These are phyloP conservation scores for Mylabris sibirica DNA, from an alignment of 2,888 invertebrate genomes.

Conservation along the genomic window DNA sequence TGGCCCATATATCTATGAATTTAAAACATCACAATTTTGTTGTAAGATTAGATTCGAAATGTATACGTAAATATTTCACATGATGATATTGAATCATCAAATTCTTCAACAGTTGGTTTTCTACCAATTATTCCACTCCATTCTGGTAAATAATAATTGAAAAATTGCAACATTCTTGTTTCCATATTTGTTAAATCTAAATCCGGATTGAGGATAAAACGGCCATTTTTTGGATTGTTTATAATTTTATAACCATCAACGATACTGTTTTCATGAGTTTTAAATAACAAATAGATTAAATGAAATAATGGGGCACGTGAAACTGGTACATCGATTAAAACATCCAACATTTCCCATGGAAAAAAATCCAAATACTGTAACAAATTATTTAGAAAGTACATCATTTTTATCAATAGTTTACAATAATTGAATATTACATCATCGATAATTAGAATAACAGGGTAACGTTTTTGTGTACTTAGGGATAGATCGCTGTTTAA, in stretches of 20 bases:
- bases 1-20: conserved; percentile 73
- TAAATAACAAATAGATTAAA: conserved; percentile 70
- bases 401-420: background rate
- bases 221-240: conserved; percentile 61
- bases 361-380: conserved; percentile 74
- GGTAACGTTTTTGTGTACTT: conserved; percentile 64
- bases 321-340: conserved; percentile 72
- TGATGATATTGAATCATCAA: conserved; percentile 62
- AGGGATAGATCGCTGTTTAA: conserved; percentile 59
- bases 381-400: conserved; percentile 21
- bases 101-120: conserved; percentile 64
- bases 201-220: conserved; percentile 77
- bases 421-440: conserved; percentile 64
- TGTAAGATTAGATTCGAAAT: too few species aligned
- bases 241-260: conserved; percentile 66
- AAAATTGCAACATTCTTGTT: conserved; percentile 61
- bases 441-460: conserved; percentile 73
- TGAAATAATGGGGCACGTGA: conserved; percentile 79
- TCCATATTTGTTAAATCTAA: conserved; percentile 61
- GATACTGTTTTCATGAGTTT: conserved; percentile 67
- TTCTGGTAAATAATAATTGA: conserved; percentile 62
- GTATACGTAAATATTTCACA: conserved; percentile 59
- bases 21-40: conserved; percentile 18
- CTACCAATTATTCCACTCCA: conserved; percentile 62
- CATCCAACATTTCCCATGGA: conserved; percentile 80